phyloP scores from a whole-genome alignment of 2,797 vertebrate genomes.

The Pseudochirops cupreus region DNA sequence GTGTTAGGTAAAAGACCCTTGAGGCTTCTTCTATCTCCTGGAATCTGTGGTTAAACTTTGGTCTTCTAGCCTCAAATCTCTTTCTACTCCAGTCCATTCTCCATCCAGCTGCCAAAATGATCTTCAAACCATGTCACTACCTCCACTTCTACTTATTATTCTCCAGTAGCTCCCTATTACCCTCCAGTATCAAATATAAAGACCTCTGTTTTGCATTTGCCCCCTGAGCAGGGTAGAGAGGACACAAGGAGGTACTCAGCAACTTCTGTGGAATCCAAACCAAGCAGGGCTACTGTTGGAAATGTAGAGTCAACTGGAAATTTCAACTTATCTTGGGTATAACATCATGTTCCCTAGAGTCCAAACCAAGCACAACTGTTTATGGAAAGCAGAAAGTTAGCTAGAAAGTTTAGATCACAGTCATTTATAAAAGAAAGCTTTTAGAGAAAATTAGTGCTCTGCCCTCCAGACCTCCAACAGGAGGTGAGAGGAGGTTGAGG shows the following conservation, averaged over 20 bases:
- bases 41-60: background rate
- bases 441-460: background rate
- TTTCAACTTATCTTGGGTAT: background rate
- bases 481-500: background rate
- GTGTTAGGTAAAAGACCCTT: background rate
- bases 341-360: background rate
- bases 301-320: background rate
- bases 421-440: background rate
- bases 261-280: background rate
- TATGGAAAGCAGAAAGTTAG: background rate
- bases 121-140: no score
- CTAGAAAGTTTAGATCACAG: background rate
- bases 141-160: no score
- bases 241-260: background rate
- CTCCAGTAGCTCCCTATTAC: background rate
- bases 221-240: background rate
- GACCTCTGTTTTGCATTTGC: background rate
- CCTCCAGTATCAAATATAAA: background rate
- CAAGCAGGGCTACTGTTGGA: background rate
- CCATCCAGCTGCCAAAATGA: background rate
- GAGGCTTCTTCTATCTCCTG: background rate
- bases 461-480: background rate
- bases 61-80: background rate
- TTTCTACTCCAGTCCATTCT: background rate
- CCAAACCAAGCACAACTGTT: background rate